phyloP scores from a whole-genome alignment of 2,797 vertebrate genomes.

The Sebastes melanostomus region DNA sequence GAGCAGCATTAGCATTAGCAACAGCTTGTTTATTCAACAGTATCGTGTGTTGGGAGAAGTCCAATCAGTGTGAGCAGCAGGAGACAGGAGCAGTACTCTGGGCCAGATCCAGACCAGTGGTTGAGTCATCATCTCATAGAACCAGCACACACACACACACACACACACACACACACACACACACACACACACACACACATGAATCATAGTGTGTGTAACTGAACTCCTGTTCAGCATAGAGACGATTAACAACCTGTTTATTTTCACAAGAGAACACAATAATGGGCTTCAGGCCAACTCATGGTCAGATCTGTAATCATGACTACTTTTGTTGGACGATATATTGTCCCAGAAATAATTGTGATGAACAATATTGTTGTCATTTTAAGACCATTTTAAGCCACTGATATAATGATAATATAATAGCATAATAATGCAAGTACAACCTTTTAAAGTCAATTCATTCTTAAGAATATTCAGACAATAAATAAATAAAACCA shows the following conservation, averaged over 20 bases:
- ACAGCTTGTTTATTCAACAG: slow-evolving; percentile 30
- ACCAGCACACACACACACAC: not conserved
- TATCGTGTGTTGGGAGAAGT: slow-evolving; percentile 9
- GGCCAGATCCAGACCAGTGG: slow-evolving; percentile 19
- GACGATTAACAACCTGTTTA: not conserved
- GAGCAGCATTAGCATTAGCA: not conserved
- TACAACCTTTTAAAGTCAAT: not conserved
- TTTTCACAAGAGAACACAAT: not conserved
- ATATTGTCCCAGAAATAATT: not conserved
- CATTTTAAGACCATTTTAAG: not conserved
- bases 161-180: not conserved
- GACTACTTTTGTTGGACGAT: not conserved
- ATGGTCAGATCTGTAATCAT: not conserved
- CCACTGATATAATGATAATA: not conserved
- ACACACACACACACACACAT: not conserved
- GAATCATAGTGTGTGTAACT: slow-evolving; percentile 11
- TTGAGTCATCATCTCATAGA: slow-evolving; percentile 47
- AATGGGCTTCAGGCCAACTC: not conserved
- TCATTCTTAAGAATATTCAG: not conserved
- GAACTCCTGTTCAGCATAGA: not conserved
- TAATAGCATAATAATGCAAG: not conserved
- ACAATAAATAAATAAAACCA: not conserved
- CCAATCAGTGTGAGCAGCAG: slow-evolving; percentile 23
- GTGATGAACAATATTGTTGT: not conserved
- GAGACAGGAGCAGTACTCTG: slow-evolving; percentile 15